Conservation (phyloP, 2,797 vertebrate species). For the Gorsachius magnificus region DNA sequence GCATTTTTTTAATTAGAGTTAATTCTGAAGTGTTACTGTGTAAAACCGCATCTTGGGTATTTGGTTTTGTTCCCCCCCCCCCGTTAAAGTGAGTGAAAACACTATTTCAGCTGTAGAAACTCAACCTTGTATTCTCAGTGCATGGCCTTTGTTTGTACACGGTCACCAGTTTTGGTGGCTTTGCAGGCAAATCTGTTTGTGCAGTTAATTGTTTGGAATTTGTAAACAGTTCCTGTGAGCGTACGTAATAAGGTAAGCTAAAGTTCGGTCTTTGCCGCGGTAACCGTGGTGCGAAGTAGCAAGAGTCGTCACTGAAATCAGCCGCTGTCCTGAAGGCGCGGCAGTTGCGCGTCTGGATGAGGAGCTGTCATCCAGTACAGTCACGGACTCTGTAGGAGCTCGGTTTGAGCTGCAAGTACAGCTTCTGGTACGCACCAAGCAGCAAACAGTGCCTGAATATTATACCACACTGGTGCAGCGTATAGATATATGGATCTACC, state of each 20-base stretch:
- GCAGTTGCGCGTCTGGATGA: not conserved
- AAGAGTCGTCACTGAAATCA: not conserved
- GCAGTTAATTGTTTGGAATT: not conserved
- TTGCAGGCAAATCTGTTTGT: not conserved
- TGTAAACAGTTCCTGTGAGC: not conserved
- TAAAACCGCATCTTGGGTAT: not conserved
- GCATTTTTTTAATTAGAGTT: not conserved
- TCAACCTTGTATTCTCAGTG: not conserved
- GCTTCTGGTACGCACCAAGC: not conserved
- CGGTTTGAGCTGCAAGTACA: slow-evolving; percentile 36
- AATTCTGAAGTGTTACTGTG: not conserved
- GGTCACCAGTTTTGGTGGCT: not conserved
- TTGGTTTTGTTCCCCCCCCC: no score
- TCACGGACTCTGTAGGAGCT: not conserved
- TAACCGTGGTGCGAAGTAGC: not conserved
- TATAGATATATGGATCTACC: not conserved
- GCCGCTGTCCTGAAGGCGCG: not conserved
- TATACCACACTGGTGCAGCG: not conserved
- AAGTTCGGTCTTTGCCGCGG: not conserved
- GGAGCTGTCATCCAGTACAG: not conserved
- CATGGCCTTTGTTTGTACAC: not conserved
- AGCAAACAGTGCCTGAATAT: not conserved
- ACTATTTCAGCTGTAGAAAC: not conserved
- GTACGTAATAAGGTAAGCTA: not conserved
- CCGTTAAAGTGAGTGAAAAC: not conserved